These are phyloP conservation scores for Epinotia brunnichana DNA, from an alignment of 2,888 invertebrate genomes.

Conservation along the genomic window DNA sequence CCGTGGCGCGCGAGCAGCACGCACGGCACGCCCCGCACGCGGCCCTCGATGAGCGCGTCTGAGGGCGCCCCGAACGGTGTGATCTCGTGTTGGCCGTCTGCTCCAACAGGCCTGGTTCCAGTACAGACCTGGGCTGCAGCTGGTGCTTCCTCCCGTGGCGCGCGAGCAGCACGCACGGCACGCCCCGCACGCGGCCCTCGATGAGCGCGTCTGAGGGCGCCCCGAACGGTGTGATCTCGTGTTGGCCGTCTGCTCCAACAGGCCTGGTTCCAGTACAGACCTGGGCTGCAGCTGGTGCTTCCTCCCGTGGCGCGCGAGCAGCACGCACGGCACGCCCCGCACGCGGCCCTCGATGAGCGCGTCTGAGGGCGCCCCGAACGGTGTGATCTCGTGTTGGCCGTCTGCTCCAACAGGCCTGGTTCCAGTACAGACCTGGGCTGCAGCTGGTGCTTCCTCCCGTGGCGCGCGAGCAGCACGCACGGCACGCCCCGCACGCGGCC, in stretches of 20 bases:
- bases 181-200: slow-evolving; percentile 90
- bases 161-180: slow-evolving; percentile 87
- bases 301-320: slow-evolving; percentile 88
- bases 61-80: slow-evolving; percentile 95
- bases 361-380: slow-evolving; percentile 93
- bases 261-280: slow-evolving; percentile 86
- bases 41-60: slow-evolving; percentile 90
- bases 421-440: slow-evolving; percentile 88
- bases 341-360: slow-evolving; percentile 91
- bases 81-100: slow-evolving; percentile 85
- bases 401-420: slow-evolving; percentile 89
- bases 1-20: slow-evolving; percentile 86
- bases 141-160: slow-evolving; percentile 86
- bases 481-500: slow-evolving; percentile 92
- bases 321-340: slow-evolving; percentile 88
- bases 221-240: slow-evolving; percentile 91
- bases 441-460: slow-evolving; percentile 87
- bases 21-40: slow-evolving; percentile 90
- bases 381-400: slow-evolving; percentile 87
- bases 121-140: slow-evolving; percentile 87
- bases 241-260: slow-evolving; percentile 88
- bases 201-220: slow-evolving; percentile 91
- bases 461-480: slow-evolving; percentile 88
- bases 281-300: slow-evolving; percentile 90
- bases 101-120: slow-evolving; percentile 90